These are phyloP conservation scores for Diplodus puntazzo DNA, from an alignment of 2,797 vertebrate species.

Conservation along the genomic window DNA sequence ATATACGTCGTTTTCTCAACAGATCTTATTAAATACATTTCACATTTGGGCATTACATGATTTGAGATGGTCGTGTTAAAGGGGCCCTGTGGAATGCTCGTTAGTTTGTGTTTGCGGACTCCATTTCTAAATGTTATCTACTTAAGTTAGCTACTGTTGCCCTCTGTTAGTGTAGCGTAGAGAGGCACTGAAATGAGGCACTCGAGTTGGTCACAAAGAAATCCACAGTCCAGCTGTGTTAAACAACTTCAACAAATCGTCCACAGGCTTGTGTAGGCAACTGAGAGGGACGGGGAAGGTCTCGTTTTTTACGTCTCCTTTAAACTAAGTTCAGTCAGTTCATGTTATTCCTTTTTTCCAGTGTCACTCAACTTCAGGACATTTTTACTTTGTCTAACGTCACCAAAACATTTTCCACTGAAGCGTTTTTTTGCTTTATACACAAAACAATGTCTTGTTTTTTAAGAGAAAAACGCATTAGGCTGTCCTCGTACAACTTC, in stretches of 20 bases:
- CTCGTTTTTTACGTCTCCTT: neutral
- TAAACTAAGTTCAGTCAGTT: slow-evolving; percentile 10
- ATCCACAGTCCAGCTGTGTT: too few relatives aligned
- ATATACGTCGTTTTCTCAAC: slow-evolving; percentile 7
- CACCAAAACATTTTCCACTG: slow-evolving; percentile 10
- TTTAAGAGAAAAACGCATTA: neutral
- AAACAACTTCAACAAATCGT: too few relatives aligned
- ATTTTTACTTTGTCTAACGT: slow-evolving; percentile 26
- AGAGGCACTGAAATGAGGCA: too few relatives aligned
- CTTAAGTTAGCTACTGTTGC: too few relatives aligned
- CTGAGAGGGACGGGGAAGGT: too few relatives aligned
- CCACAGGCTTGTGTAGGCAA: too few relatives aligned
- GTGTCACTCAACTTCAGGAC: slow-evolving; percentile 19
- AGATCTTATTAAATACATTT: slow-evolving; percentile 15
- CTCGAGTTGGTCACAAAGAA: too few relatives aligned
- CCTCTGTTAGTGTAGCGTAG: too few relatives aligned
- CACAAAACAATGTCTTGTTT: slow-evolving; percentile 27
- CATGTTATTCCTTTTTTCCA: slow-evolving; percentile 14
- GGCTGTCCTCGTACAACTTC: slow-evolving; percentile 1
- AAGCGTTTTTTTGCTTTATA: slow-evolving; percentile 17
- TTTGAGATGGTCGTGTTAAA: neutral
- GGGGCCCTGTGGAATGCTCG: too few relatives aligned
- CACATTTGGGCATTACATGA: slow-evolving; percentile 6
- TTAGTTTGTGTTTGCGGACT: too few relatives aligned
- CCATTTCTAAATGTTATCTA: too few relatives aligned